Base-by-base conservation (phyloP, 2,113 vertebrate genomes). In the Suricata suricatta region DNA sequence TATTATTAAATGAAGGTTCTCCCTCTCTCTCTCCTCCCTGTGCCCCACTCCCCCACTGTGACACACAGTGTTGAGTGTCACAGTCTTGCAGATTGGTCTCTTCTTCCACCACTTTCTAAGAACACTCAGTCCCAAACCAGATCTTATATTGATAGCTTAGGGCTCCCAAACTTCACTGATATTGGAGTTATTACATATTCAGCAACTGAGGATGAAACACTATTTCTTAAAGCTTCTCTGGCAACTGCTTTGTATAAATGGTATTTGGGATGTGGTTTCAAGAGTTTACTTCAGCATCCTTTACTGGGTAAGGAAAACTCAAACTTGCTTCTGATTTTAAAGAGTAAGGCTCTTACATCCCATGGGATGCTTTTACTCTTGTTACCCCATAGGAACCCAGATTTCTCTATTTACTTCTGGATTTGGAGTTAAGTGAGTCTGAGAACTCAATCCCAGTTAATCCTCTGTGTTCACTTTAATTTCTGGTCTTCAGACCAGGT, bases 311-410 rank as follows among this genome's bases (percentile, higher is more conserved):
- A 90, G 38, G 35, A 72, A 90, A 66, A 2, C 23, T 86, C 29
- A 94, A 16, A 90, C 41, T 63, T 96, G 12, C 9, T 94, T 88
- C 74, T 90, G 27, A 33, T 82, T 93, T 86, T 93, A 54, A 90
- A 93, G 47, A 90, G 57, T 50, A n/a, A 81, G 19, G 25, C 38
- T 82, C 72, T 85, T 64, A 74, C n/a, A 69, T 94, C 60, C 41
- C 76, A 19, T 52, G 23, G 60, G 14, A 90, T 13, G 17, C 16
- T 86, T 95, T 14, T 52, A 57, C 38, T 76, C 83, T 89, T 54
- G 23, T 31, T 74, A 83, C 0, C 17, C 25, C 8, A 38, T 4
- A 76, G 54, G 17, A 50, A 50, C 19, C 19, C 27, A 86, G 31
- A 23, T 57, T 38, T 87, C 60, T 95, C 25, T 35, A 66, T 47